These are phyloP conservation scores for Morus bassanus DNA, from an alignment of 2,797 vertebrate species.

Conservation along the genomic window DNA sequence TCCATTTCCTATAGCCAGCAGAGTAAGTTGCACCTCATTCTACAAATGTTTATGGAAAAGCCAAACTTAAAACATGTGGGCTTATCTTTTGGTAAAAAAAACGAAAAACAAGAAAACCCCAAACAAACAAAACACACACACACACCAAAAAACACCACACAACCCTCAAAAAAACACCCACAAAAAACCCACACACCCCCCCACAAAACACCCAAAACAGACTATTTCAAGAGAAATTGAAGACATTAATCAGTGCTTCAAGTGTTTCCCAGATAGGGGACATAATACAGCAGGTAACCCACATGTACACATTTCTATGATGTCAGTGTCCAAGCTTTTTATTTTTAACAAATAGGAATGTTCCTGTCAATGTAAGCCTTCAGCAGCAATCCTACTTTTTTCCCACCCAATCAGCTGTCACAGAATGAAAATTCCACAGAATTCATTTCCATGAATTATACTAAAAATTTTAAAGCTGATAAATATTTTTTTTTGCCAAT, in stretches of 20 bases:
- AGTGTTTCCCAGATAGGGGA: not conserved
- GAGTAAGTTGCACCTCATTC: not conserved
- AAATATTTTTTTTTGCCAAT: not conserved
- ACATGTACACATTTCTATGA: not conserved
- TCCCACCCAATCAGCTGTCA: constrained; percentile 30
- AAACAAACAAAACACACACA: too few species aligned
- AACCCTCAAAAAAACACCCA: too few species aligned
- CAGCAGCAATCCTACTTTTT: not conserved
- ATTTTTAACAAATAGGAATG: constrained; percentile 19
- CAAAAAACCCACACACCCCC: too few species aligned
- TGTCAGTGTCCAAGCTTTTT: not conserved
- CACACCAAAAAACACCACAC: not conserved
- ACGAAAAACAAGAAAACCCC: too few species aligned
- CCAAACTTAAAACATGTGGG: not conserved
- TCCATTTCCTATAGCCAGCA: not conserved
- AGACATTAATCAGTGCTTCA: not conserved
- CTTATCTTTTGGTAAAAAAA: not conserved
- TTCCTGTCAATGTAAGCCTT: constrained; percentile 17
- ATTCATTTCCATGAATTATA: constrained; percentile 26
- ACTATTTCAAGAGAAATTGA: not conserved
- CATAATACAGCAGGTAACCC: not conserved
- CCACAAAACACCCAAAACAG: too few species aligned
- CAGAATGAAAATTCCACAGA: not conserved
- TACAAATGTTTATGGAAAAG: not conserved
- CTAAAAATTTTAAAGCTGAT: constrained; percentile 8